These are phyloP conservation scores for Drosophila melanocephala DNA, from an alignment of 2,888 invertebrate genomes.

Conservation along the genomic window DNA sequence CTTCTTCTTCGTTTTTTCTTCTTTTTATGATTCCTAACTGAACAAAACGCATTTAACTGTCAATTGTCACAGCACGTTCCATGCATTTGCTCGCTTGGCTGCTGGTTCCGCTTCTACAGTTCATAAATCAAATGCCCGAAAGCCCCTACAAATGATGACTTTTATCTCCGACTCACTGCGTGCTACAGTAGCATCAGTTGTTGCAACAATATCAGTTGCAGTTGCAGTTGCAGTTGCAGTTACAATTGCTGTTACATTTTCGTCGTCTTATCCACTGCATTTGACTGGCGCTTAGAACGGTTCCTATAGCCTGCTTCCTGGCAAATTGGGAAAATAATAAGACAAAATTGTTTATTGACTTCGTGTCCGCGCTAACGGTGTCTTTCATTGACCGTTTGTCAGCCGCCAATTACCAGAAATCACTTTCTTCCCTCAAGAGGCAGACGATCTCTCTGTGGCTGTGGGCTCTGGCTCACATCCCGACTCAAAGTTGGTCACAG, in stretches of 20 bases:
- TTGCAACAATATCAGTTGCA: conserved; percentile 17
- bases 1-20: conserved; percentile 19
- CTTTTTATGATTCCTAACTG: conserved; percentile 37
- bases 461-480: conserved; percentile 7
- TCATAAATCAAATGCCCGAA: conserved; percentile 29
- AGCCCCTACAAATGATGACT: conserved; percentile 58
- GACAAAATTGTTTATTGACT: conserved; percentile 24
- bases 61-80: conserved; percentile 65
- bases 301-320: conserved; percentile 9
- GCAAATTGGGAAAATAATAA: not conserved
- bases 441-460: conserved; percentile 45
- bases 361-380: conserved; percentile 56
- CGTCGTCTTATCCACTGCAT: not conserved
- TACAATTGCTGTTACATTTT: conserved; percentile 13
- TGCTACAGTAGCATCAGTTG: conserved; percentile 23
- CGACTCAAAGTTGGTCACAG: conserved; percentile 32
- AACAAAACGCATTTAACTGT: conserved; percentile 74
- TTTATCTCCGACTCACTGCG: conserved; percentile 21
- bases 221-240: conserved; percentile 8
- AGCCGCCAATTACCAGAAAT: conserved; percentile 60
- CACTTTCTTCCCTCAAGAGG: conserved; percentile 63
- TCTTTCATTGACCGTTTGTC: conserved; percentile 69
- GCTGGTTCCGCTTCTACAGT: conserved; percentile 34
- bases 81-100: conserved; percentile 50
- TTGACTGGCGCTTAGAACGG: conserved; percentile 30